Base-by-base conservation (phyloP, 2,113 vertebrate species). In the Pedetes capensis region DNA sequence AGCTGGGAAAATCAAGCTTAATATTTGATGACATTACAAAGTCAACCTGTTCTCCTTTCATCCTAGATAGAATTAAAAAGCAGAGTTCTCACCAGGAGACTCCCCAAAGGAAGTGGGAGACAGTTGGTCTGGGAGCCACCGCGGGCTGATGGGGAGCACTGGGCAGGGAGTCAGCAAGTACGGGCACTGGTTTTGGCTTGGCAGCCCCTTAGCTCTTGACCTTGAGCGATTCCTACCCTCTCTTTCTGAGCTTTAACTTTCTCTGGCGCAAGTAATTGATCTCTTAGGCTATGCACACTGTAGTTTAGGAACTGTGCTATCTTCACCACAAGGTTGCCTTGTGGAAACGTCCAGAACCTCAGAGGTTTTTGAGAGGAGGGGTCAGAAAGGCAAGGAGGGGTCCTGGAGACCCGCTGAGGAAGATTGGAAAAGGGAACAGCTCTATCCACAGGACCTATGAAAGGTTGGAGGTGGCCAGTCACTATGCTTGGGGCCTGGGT, bases 1-100 rank as follows among this genome's bases (percentile, higher is more conserved):
- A 82, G 72, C 95, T 95, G 93, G 88, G 68, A 87, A 96, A 97
- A 93, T 96, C 96, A 96, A 93, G 95, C 78, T 96, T 96, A 96
- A 80, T 97, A 95, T 95, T 82, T 96, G 66, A 94, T 96, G 84
- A 87, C 88, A 92, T 97, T 96, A 94, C 78, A 91, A 96, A 97
- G 91, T 96, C 92, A 96, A 16, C 95, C 93, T 97, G 90, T 93
- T 97, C 95, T 94, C 94, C 95, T 96, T 72, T 95, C 86, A 44
- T 66, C 95, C 91, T 63, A 94, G 83, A 94, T 32, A 86, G 89
- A 94, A 92, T 82, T 63, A 79, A 88, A 94, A 96, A 92, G 87
- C 95, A 95, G 72, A 61, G 49, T 66, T 95, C 27, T 97, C 87
- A 93, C 91, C 64, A 95, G 88, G 69, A 91, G 8, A 57, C 61